Evolutionary conservation across 2,797 vertebrate genomes (phyloP).

Genomic region (Staurois parvus): DNA sequence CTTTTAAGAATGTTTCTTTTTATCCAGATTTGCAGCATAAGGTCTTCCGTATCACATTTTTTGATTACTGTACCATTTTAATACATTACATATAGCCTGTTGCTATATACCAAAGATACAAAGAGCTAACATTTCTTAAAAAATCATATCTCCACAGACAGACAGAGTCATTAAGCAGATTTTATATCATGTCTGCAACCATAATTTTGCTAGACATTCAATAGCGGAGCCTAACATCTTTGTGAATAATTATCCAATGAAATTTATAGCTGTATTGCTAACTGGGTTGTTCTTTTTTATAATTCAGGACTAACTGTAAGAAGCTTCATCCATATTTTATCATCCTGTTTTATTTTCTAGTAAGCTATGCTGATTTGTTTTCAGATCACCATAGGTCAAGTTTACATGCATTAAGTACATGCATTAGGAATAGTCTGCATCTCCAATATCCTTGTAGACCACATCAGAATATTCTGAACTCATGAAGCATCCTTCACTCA

Average conservation of each 20-base stretch:
- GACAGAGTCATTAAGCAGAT: conserved; percentile 34
- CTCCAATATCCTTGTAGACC: conserved; percentile 51
- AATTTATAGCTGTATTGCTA: conserved; percentile 48
- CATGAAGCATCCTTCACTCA: conserved; percentile 43
- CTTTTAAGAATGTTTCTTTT: not conserved
- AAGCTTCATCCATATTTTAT: conserved; percentile 57
- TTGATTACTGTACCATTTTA: not conserved
- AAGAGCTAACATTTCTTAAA: conserved; percentile 29
- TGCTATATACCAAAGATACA: not conserved
- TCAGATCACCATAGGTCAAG: conserved; percentile 56
- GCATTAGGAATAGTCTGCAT: conserved; percentile 50
- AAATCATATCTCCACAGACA: conserved; percentile 25
- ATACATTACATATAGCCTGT: not conserved
- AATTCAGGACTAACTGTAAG: conserved; percentile 59
- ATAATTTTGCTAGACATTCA: conserved; percentile 51
- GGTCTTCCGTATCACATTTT: not conserved
- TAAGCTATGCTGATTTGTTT: conserved; percentile 57
- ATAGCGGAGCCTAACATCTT: conserved; percentile 30
- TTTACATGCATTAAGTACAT: conserved; percentile 57
- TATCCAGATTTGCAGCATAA: not conserved
- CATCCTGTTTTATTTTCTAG: conserved; percentile 53
- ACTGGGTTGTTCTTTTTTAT: conserved; percentile 48
- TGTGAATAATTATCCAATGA: conserved; percentile 53
- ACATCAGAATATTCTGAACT: conserved; percentile 48
- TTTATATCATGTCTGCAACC: conserved; percentile 38